phyloP scores from a whole-genome alignment of 2,797 vertebrate species.

The Urosaurus nigricauda region DNA sequence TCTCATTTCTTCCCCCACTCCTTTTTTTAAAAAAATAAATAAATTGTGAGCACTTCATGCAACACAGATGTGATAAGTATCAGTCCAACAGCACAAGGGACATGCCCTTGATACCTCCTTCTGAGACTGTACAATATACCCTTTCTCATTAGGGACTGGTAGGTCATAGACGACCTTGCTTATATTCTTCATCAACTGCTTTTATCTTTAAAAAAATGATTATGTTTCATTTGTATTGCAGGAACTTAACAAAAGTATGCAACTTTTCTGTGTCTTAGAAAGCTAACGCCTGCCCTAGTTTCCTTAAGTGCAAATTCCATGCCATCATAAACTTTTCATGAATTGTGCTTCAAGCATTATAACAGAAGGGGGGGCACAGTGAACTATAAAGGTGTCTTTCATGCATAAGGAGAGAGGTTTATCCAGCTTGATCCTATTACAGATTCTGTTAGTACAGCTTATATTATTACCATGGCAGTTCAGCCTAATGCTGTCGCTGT shows the following conservation, averaged over 20 bases:
- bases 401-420: constrained; percentile 61
- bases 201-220: constrained; percentile 23
- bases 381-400: constrained; percentile 66
- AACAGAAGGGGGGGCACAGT: constrained; percentile 49
- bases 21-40: background rate
- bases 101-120: constrained; percentile 5
- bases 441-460: constrained; percentile 56
- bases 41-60: background rate
- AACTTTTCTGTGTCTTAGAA: constrained; percentile 10
- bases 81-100: background rate
- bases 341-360: constrained; percentile 62
- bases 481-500: constrained; percentile 43
- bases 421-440: constrained; percentile 67
- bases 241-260: constrained; percentile 2
- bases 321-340: constrained; percentile 68
- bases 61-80: background rate
- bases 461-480: constrained; percentile 45
- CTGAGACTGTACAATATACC: background rate
- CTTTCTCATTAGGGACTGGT: background rate
- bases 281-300: constrained; percentile 60
- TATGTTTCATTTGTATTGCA: background rate
- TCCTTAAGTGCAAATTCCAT: constrained; percentile 45
- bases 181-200: constrained; percentile 18
- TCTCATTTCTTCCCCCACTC: accelerated
- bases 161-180: background rate